Conservation (phyloP, 2,888 invertebrate species). For the Cephonodes hylas region DNA sequence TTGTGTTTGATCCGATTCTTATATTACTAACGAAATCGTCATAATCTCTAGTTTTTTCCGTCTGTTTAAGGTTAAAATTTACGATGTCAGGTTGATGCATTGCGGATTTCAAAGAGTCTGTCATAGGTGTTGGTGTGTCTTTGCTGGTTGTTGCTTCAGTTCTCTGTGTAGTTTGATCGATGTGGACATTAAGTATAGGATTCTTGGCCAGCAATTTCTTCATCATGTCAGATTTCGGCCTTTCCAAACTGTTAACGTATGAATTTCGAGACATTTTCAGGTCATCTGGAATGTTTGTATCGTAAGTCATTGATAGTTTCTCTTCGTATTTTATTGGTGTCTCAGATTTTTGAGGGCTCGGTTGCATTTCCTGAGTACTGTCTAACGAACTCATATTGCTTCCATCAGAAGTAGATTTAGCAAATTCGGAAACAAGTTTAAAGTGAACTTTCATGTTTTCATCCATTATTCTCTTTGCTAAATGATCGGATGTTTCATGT, state of each 20-base stretch:
- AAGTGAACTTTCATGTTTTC: slow-evolving; percentile 75
- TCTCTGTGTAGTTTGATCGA: slow-evolving; percentile 59
- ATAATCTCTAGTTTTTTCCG: slow-evolving; percentile 56
- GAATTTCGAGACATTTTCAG: slow-evolving; percentile 83
- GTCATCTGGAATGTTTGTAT: slow-evolving; percentile 83
- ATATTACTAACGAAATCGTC: slow-evolving; percentile 77
- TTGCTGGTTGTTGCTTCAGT: slow-evolving; percentile 57
- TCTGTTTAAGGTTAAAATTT: slow-evolving; percentile 71
- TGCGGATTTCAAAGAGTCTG: slow-evolving; percentile 67
- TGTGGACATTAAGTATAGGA: slow-evolving; percentile 72
- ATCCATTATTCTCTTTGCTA: slow-evolving; percentile 72
- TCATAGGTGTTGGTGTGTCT: slow-evolving; percentile 51
- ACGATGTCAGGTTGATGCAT: slow-evolving; percentile 77
- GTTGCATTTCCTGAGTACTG: slow-evolving; percentile 54
- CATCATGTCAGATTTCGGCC: slow-evolving; percentile 83
- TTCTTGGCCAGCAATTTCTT: slow-evolving; percentile 79
- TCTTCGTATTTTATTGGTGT: slow-evolving; percentile 65
- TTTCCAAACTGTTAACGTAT: slow-evolving; percentile 81
- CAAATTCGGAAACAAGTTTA: slow-evolving; percentile 74
- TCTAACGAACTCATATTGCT: slow-evolving; percentile 70
- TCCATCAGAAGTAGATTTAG: slow-evolving; percentile 73
- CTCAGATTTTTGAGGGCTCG: slow-evolving; percentile 43
- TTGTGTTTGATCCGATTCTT: slow-evolving; percentile 72
- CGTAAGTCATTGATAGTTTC: slow-evolving; percentile 71
- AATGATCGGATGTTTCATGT: slow-evolving; percentile 72